A percentile compares a stretch with the other conserved stretches of the same genome.
These are phyloP conservation scores for Gavialis gangeticus DNA, from an alignment of 2,113 vertebrate species.

Conservation along the genomic window DNA sequence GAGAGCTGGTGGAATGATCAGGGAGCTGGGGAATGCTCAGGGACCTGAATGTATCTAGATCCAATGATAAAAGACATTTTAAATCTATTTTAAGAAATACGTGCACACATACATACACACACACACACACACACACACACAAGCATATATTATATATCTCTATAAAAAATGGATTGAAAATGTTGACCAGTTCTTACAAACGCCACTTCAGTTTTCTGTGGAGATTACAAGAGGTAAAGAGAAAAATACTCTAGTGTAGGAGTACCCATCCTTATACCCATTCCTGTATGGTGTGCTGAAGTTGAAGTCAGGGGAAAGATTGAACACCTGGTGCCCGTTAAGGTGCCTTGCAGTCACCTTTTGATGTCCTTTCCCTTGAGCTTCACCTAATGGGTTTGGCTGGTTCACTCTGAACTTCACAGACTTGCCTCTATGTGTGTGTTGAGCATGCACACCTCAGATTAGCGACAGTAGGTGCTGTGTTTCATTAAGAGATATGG, in stretches of 20 bases:
- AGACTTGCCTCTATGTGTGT: too few relatives aligned
- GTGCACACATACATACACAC: too few relatives aligned
- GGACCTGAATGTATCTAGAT: too few relatives aligned
- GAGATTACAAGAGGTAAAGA: fast-evolving
- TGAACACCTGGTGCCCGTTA: not conserved
- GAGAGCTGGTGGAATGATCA: too few relatives aligned
- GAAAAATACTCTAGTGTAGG: fast-evolving
- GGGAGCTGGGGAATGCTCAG: too few relatives aligned
- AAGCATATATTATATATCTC: not conserved
- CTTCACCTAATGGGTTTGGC: too few relatives aligned
- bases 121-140: too few relatives aligned
- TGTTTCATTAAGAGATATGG: not conserved
- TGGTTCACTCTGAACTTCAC: not conserved
- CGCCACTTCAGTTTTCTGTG: fast-evolving
- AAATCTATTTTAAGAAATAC: too few relatives aligned
- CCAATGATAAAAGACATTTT: too few relatives aligned
- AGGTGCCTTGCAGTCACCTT: too few relatives aligned
- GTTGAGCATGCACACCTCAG: not conserved
- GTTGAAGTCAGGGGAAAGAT: fast-evolving
- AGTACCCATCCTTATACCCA: not conserved
- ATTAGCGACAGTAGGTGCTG: not conserved
- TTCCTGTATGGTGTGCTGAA: fast-evolving
- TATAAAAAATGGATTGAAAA: not conserved
- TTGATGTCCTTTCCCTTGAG: too few relatives aligned
- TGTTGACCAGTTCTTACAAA: not conserved